Evolutionary conservation across 2,113 vertebrate genomes (phyloP), one percentile per base, ranked within the genome.

Genomic region (Leptosomus discolor): DNA sequence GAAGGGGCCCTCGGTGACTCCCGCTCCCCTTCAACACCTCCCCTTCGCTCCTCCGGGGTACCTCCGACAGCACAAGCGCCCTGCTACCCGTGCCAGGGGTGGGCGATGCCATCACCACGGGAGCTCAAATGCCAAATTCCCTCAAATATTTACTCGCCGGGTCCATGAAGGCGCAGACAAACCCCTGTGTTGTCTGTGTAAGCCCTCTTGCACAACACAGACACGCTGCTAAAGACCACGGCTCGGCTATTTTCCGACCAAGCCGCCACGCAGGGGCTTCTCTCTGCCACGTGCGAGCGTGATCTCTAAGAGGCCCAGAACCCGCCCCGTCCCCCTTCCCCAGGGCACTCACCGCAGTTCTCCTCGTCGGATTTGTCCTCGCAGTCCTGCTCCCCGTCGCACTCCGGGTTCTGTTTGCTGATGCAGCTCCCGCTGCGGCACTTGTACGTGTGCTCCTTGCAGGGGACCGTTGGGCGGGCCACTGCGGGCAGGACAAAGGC

Each of bases 361-460:
- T 96, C 95, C 97, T 99, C 99, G 0, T 99, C 99, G 0, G 99
- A 99, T 36, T 97, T 98, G 3, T 99, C 99, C 0, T 95, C 92
- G 1, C 99, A 99, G 97, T 99, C 99, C 15, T 2, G 4, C 32
- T 61, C 77, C 20, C 98, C 98, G 0, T 99, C 99, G 7, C 99
- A 99, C 73, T 99, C 98, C 0, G 99, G 99, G 97, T 99, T 99
- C 85, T 96, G 92, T 94, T 99, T 99, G 94, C 37, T 98, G 95
- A 99, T 56, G 81, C 99, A 99, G 45, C 7, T 71, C 6, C 97
- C 96, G 5, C 97, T 98, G 32, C 97, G 97, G 92, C 99, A 99
- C 65, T 87, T 98, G 90, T 98, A 99, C 0, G 98, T 99, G 63
- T 97, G n/a, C 0, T 97, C 80, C 9, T 98, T 98, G 95, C 99